Base-by-base conservation (phyloP, 1,140 invertebrate species). In the Drosophila lacteicornis region DNA sequence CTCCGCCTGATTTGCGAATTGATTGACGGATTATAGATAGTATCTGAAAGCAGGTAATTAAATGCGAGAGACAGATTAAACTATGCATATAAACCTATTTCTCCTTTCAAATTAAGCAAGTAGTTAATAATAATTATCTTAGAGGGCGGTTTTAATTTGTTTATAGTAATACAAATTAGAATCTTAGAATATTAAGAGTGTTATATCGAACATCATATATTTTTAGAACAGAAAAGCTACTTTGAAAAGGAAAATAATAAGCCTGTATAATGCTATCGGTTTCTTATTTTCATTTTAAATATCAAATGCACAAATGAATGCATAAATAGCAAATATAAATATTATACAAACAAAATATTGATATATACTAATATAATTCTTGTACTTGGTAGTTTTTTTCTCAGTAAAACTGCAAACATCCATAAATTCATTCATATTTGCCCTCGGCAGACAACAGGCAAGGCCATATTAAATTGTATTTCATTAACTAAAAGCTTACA, bases 401-500 rank as follows among this genome's bases (percentile, higher is more conserved):
- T 12, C 51, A n/a, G 22, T 58, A 19, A 22, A 17, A 22, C 13
- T 40, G 3, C 36, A 30, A 38, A 7, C 36, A 15, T 42, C 15
- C 25, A 19, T 27, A 57, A 30, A 38, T 46, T 63, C 56, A 63
- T 75, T 42, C 43, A 82, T 82, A 68, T 74, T 74, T 62, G 47
- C 66, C 11, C 40, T 67, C 57, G 51, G 4, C n/a, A 22, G 62
- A 46, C 27, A 25, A 33, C 59, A 50, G 40, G 22, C 60, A 53
- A 25, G 50, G 22, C 22, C 60, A 47, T 45, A 68, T 70, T 70
- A 80, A 90, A 79, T 90, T 75, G 62, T 63, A 90, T 88, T 88
- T 88, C 82, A 88, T 88, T 88, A 88, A 85, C 81, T 88, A 88
- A 88, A 85, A 90, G 85, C 86, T 45, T 49, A 38, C 22, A 30